Base-by-base conservation (phyloP, 2,113 vertebrate genomes). In the Mionectes macconnelli region DNA sequence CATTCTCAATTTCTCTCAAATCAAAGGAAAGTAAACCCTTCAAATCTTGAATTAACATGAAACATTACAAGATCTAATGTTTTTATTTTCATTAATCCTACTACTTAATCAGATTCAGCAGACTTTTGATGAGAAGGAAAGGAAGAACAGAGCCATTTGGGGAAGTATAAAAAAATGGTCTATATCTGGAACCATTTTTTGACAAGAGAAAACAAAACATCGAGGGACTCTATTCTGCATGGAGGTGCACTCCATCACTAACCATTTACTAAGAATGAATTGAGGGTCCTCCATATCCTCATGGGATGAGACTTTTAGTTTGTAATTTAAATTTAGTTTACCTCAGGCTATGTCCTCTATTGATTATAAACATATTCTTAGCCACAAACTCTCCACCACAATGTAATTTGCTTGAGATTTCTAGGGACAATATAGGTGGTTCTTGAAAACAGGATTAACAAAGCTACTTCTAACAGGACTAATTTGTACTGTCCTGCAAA, bases 311-410 rank as follows among this genome's bases (percentile, higher is more conserved):
- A 74, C 64, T 75, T 96, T 80, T 30, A 56, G 47, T 80, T 90
- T 77, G 50, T 69, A 82, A 93, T 91, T 94, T 76, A 88, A 94
- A 94, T 95, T 90, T 44, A 59, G 23, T 81, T 95, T 91, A 85
- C 84, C 74, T 91, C 94, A 91, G 64, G 59, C 50, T 88, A 53
- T 47, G 72, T 83, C 30, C 45, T 86, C 82, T 80, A 91, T 83
- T 94, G 90, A 96, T 94, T 88, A 93, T 33, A 83, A 86, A 86
- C 42, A 63, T 19, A 77, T 67, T 76, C 93, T 85, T 76, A 74
- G 75, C 84, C 84, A 91, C 66, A 88, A 85, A 68, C 39, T 82
- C 74, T 90, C 42, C 28, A 67, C 42, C 78, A 94, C 75, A 90
- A 73, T 12, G 12, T 20, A 59, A 94, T 63, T 81, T 57, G n/a